Conservation (phyloP, 2,888 invertebrate genomes). For the Apantesis nais region DNA sequence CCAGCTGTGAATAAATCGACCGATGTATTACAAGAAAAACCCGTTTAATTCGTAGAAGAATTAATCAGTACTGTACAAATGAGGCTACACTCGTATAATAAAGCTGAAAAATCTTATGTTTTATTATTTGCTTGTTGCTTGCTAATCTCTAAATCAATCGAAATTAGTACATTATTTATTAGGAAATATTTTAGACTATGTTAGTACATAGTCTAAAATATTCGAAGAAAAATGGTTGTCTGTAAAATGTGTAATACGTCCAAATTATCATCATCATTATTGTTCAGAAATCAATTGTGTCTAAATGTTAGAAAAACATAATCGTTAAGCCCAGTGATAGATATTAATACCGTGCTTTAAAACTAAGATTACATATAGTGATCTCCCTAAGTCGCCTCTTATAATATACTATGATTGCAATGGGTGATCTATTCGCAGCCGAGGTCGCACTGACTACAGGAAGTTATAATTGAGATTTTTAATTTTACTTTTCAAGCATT, state of each 20-base stretch:
- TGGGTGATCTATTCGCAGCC: conserved; percentile 19
- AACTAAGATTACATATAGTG: neutral
- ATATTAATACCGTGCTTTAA: neutral
- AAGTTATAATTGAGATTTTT: conserved; percentile 19
- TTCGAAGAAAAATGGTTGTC: neutral
- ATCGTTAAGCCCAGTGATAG: neutral
- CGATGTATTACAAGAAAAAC: neutral
- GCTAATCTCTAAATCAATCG: neutral
- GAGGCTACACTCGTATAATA: neutral
- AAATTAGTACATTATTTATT: neutral
- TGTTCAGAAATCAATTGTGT: neutral
- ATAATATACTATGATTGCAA: conserved; percentile 16
- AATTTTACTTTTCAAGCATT: conserved; percentile 14
- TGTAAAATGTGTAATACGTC: too few species aligned
- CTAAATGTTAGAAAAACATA: neutral
- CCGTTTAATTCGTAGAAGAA: neutral
- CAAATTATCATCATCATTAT: neutral
- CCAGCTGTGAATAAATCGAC: neutral
- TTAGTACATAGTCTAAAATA: neutral
- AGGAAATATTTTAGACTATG: neutral
- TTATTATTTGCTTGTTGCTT: neutral
- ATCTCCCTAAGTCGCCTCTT: conserved; percentile 21
- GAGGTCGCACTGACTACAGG: conserved; percentile 19
- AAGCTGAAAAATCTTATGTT: neutral
- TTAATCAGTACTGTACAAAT: neutral